Percentiles rank a stretch among this genome's conserved stretches.
phyloP scores from a whole-genome alignment of 2,113 vertebrate genomes.

The Ochotona princeps region DNA sequence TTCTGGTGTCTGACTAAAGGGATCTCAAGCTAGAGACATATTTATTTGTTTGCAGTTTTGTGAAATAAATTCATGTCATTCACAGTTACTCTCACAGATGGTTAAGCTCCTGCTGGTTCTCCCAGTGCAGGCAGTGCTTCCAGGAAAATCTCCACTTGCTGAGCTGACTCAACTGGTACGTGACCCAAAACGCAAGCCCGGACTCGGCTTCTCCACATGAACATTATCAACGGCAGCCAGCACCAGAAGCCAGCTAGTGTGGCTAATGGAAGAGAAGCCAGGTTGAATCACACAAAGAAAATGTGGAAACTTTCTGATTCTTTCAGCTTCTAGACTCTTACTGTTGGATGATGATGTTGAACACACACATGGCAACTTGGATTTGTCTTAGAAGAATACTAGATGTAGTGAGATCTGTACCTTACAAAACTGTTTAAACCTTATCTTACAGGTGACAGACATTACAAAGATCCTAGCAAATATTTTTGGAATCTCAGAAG shows the following conservation, averaged over 20 bases:
- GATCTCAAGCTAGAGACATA: neutral
- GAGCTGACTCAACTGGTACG: neutral
- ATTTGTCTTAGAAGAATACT: neutral
- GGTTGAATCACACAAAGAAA: neutral
- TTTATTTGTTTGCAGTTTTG: constrained; percentile 51
- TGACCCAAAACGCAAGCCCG: neutral
- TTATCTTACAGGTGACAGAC: no score
- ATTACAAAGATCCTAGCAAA: neutral
- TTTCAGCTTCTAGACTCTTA: neutral
- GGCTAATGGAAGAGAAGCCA: neutral
- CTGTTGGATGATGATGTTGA: neutral
- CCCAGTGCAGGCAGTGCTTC: neutral
- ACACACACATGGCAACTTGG: neutral
- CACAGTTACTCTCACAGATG: neutral
- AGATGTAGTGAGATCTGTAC: neutral
- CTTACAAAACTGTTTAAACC: neutral
- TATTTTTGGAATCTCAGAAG: neutral
- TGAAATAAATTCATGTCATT: constrained; percentile 22
- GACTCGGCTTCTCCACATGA: neutral
- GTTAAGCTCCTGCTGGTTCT: neutral
- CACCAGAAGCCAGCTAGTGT: no score
- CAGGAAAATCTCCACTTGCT: neutral
- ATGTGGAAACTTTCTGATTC: neutral
- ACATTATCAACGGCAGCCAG: neutral
- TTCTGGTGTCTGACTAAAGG: neutral